These are phyloP conservation scores for Acomys russatus DNA, from an alignment of 2,797 vertebrate genomes.

Conservation along the genomic window DNA sequence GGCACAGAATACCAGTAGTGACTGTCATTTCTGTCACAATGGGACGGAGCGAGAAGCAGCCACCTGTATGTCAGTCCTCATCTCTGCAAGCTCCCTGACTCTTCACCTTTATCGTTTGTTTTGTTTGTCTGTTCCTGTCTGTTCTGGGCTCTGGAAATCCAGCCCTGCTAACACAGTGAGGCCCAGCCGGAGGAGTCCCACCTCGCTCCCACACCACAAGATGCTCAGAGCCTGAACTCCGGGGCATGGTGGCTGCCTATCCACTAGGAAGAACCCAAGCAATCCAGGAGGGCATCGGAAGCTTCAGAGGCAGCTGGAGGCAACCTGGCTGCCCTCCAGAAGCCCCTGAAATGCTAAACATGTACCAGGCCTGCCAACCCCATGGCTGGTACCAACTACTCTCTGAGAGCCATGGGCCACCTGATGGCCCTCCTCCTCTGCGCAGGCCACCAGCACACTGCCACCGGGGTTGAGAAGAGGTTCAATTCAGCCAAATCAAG, in stretches of 20 bases:
- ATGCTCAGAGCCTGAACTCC: neutral
- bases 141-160: neutral
- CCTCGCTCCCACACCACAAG: neutral
- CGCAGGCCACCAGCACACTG: fast-evolving
- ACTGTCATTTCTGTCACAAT: fast-evolving
- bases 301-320: neutral
- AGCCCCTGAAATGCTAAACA: constrained; percentile 32
- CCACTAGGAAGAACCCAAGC: neutral
- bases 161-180: neutral
- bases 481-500: neutral
- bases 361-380: neutral
- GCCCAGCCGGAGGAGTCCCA: neutral
- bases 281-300: neutral
- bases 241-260: neutral
- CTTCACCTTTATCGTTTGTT: neutral
- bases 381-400: neutral
- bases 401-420: fast-evolving
- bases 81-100: neutral
- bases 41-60: neutral
- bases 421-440: neutral
- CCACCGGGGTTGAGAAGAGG: fast-evolving
- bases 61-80: neutral
- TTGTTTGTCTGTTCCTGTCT: too few relatives aligned
- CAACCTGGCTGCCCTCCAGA: neutral
- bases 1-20: neutral